Base-by-base conservation (phyloP, 2,113 vertebrate genomes). In the Urocolius indicus region DNA sequence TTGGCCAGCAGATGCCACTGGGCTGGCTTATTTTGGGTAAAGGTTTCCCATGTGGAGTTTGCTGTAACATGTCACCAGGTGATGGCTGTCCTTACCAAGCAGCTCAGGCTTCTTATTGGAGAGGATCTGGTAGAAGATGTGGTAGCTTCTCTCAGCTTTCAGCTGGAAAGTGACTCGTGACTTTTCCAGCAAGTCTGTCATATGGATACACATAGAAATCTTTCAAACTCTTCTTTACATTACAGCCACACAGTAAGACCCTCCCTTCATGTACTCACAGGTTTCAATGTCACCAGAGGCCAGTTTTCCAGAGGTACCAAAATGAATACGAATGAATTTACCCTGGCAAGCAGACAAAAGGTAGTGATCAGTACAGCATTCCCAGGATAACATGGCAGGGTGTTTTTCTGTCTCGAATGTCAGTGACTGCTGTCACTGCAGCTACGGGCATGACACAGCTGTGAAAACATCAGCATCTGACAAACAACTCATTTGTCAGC, bases 71-170 rank as follows among this genome's bases (percentile, higher is more conserved):
- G 38, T 32, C 74, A 74, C 58, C 69, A 84, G 66, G 27, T 36
- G 80, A 55, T 27, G 43, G 49, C 46, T 84, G 14, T 84, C 86
- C 97, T 97, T 73, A 99, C 99, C 99, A 52, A 99, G 97, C 66
- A 99, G 97, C 80, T 99, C 99, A 5, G 99, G 98, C 96, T 98
- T 99, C 97, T 95, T 98, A 45, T 98, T 99, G 55, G 99, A 99
- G 75, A 99, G 97, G 91, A 99, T 99, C 97, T 99, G 99, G 91
- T 99, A 99, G 97, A 99, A 99, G 96, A 99, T 99, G 90, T 99
- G 99, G 58, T 99, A 99, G 90, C 99, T 99, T 88, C 99, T 98
- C 96, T 99, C 99, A 96, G 98, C 98, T 94, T 98, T 99, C 41
- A 99, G 98, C 97, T 99, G 99, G 91, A 97, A 99, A 38, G 98